Base-by-base conservation (phyloP, 2,888 invertebrate species). In the Sialis fuliginosa region DNA sequence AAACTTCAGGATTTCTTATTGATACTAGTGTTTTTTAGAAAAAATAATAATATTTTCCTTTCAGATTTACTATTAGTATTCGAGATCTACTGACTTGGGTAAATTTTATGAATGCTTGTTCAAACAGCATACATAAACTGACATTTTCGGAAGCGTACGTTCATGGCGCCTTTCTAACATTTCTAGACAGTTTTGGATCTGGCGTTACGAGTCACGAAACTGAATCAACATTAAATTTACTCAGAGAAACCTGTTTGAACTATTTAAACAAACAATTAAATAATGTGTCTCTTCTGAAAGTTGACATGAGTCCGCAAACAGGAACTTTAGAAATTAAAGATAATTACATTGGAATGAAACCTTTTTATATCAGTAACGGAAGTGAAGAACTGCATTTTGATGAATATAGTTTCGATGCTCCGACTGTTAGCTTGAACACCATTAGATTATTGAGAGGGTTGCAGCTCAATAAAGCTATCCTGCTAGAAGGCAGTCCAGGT, bases 401-500 rank as follows among this genome's bases (percentile, higher is more conserved):
- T 22, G 22, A 22, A 22, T 22, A 22, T 22, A 73, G 77, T 0
- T 86, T 90, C 56, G 72, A 77, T 46, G 82, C 86, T 0, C 82
- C 82, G 0, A 88, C 86, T 1, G 85, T 87, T 1, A 75, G 78
- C 43, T 69, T 74, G 22, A 99, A 98, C 65, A 78, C 86, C 0
- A 68, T 89, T 50, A 76, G 93, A 49, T 62, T 98, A 7, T 64
- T 98, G 37, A 75, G 97, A 48, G 95, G 88, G 0, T 69, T 98
- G 57, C 90, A 93, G 58, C 64, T 96, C 49, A 84, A 85, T 50
- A 89, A 93, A 62, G 92, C 97, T 0, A 79, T 99, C 49, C 72
- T 99, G 46, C 66, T 99, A 12, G 98, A 99, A 70, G 98, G 92
- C 2, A 89, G 92, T 56, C 98, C 98, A 4, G 98, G 98, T 2